These are phyloP conservation scores for Psittacara wagleri DNA, from an alignment of 2,113 vertebrate genomes.

Conservation along the genomic window DNA sequence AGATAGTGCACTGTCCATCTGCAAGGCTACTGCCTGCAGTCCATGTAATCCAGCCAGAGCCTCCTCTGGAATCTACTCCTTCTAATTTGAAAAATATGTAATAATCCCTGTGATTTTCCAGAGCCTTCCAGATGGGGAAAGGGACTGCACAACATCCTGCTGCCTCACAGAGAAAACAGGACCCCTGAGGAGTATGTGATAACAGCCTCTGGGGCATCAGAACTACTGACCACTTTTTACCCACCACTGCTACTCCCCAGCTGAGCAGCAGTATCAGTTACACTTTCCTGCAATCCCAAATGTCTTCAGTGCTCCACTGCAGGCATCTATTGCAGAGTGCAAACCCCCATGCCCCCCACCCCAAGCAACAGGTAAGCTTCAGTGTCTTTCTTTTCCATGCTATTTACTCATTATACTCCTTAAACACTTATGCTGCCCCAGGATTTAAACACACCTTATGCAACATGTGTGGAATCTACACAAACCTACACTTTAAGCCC, in stretches of 20 bases:
- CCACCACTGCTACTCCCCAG: background rate
- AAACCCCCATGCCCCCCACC: background rate
- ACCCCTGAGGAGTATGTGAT: background rate
- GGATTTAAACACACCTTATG: background rate
- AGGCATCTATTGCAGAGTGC: background rate
- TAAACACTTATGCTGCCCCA: background rate
- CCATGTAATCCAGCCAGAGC: background rate
- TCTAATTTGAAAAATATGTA: background rate
- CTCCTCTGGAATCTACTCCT: background rate
- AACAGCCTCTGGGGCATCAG: background rate
- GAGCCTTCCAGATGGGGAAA: background rate
- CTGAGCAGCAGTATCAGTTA: background rate
- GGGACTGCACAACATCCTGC: background rate
- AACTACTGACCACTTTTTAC: background rate
- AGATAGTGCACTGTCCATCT: background rate
- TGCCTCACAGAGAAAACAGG: background rate
- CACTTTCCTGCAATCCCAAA: background rate
- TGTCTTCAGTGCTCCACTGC: background rate
- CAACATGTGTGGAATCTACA: background rate
- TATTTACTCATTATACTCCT: background rate
- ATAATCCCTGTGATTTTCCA: background rate
- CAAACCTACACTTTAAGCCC: fast-evolving
- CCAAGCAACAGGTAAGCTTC: background rate
- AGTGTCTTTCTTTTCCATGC: background rate
- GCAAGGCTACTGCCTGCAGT: background rate